Evolutionary conservation across 2,797 vertebrate genomes (phyloP), one percentile per base, ranked within the genome.

Genomic region (Rhinatrema bivittatum): DNA sequence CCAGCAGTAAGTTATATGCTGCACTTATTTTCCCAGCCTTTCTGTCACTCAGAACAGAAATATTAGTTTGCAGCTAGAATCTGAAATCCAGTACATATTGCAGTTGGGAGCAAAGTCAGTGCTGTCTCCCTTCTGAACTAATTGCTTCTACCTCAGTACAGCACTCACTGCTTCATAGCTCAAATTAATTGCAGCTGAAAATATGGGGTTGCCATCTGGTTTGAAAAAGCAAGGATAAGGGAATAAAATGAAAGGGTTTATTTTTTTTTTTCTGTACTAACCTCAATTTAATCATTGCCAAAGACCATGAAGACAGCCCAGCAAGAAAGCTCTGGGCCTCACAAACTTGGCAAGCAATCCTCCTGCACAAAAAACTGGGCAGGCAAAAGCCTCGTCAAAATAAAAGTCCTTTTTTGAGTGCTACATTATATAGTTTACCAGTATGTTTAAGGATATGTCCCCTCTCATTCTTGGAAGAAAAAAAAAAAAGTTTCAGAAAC

Each of bases 231-330:
- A 58, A 68, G 44, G 68, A 53, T 54, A 62, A 60, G 56, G 57
- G 60, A 55, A 62, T 51, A 42, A 61, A 64, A 58, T 58, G 62
- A 54, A 68, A 72, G 64, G 62, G 39, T 10, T 23, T 39, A 38
- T 29, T 17, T 30, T 16, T 24, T 15, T n/a, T 23, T 68, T 61
- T 62, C 47, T 57, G 55, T 68, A 70, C 78, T 74, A 72, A 71
- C 74, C 82, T 79, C 80, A 73, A 77, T 81, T 82, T 79, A 77
- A 81, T 87, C 80, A 71, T 50, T 71, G 82, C 83, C 84, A 85
- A 84, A 79, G 62, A 76, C 67, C 76, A 60, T 66, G 62, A 67
- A 78, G 75, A 60, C 76, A 72, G 70, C 81, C 78, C 72, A 74
- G 72, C 66, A 87, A 74, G 70, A 82, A 78, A 76, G 79, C 77